Percentiles rank a stretch among this genome's conserved stretches.
Conservation (phyloP, 2,888 invertebrate species). For the Nymphalis c-album region DNA sequence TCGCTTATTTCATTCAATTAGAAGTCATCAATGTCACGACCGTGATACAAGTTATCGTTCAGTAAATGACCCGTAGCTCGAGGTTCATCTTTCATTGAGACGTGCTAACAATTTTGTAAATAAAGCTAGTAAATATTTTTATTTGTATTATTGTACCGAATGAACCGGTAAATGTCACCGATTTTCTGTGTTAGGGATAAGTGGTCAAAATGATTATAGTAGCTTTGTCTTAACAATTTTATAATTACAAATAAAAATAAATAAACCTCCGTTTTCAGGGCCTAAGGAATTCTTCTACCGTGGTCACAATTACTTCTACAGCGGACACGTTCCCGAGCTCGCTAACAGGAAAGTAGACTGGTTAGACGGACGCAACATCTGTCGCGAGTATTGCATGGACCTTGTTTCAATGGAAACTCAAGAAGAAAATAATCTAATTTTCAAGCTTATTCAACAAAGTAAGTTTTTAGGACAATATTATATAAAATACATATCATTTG, state of each 20-base stretch:
- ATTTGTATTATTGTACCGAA: constrained; percentile 43
- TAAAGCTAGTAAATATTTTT: constrained; percentile 31
- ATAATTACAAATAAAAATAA: constrained; percentile 8
- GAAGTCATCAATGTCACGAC: constrained; percentile 69
- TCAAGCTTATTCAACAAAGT: constrained; percentile 93
- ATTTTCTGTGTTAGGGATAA: constrained; percentile 43
- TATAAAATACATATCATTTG: neutral
- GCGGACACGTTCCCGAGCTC: constrained; percentile 88
- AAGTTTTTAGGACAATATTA: constrained; percentile 49
- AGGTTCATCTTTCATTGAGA: constrained; percentile 51
- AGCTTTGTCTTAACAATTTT: constrained; percentile 39
- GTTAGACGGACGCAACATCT: constrained; percentile 94
- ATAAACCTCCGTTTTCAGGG: constrained; percentile 78
- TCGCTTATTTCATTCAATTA: constrained; percentile 52
- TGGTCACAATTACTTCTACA: constrained; percentile 94
- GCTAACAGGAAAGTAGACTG: constrained; percentile 92
- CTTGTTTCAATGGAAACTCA: constrained; percentile 93
- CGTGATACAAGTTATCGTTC: constrained; percentile 48
- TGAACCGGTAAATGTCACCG: constrained; percentile 22
- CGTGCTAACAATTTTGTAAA: constrained; percentile 37
- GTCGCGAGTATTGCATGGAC: constrained; percentile 97
- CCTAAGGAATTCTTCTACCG: constrained; percentile 94
- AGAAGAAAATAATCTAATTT: constrained; percentile 94
- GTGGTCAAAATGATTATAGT: constrained; percentile 44
- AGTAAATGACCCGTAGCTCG: constrained; percentile 57